Percentiles rank a stretch among this genome's conserved stretches.
Evolutionary conservation across 2,113 vertebrate genomes (phyloP).

Genomic region (Nicator chloris): DNA sequence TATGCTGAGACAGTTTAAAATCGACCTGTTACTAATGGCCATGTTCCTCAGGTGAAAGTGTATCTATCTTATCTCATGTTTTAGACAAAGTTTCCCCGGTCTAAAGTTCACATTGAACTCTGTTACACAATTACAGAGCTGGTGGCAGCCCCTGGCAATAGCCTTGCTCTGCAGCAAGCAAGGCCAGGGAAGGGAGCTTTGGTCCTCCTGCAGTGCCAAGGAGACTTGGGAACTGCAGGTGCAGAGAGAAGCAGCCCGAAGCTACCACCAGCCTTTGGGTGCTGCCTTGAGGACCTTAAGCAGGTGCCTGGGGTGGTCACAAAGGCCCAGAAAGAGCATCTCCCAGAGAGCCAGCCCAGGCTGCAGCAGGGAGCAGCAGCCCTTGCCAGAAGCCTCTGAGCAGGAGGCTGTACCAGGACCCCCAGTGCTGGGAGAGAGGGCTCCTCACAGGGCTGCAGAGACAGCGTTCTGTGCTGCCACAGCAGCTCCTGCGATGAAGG

Average conservation of each 20-base stretch:
- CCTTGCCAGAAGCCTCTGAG: background rate
- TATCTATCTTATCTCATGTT: background rate
- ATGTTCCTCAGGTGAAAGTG: background rate
- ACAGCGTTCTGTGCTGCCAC: background rate
- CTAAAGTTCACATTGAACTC: background rate
- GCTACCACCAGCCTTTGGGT: background rate
- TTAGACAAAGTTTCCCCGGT: background rate
- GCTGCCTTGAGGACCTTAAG: background rate
- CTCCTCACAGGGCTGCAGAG: background rate
- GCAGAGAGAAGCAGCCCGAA: background rate
- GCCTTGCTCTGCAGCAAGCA: background rate
- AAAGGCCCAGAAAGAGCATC: background rate
- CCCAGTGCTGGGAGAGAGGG: background rate
- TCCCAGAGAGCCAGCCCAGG: background rate
- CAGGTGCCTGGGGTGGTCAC: background rate
- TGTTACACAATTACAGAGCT: background rate
- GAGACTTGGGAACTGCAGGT: rapidly evolving
- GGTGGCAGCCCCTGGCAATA: background rate
- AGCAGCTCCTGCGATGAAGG: rapidly evolving
- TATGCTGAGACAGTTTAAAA: background rate
- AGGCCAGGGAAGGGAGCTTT: background rate
- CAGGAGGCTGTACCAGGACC: background rate
- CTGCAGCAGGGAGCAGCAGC: background rate
- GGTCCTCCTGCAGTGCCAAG: background rate
- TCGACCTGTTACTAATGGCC: background rate